Base-by-base conservation (phyloP, 2,113 vertebrate genomes). In the Formicarius rufipectus region DNA sequence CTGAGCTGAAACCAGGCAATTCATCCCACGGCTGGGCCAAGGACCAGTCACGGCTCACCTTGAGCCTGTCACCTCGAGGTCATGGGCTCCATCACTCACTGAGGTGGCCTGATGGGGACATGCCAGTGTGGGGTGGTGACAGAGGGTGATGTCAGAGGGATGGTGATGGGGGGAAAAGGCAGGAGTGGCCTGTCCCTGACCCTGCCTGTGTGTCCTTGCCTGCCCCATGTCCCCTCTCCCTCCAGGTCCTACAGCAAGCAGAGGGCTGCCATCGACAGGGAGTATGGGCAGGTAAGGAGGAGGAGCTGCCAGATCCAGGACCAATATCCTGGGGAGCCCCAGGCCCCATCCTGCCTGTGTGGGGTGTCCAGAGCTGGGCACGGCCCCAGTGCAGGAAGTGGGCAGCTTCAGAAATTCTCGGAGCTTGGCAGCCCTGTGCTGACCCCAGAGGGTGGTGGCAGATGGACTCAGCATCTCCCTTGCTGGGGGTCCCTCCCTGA, bases 201-300 rank as follows among this genome's bases (percentile, higher is more conserved):
- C 4, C 24, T 12, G 53, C 42, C 20, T 28, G 3, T 24, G 28
- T 28, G n/a, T 39, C 30, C 66, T 73, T 8, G 30, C 23, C 63
- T 8, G 62, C 50, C 39, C 23, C 4, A 2, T 0, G 2, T 50
- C 37, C 59, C 27, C 6, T 82, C 83, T 96, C 87, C 84, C 67
- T 60, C 3, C 95, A 99, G 99, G 98, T 98, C 98, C 72, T 99
- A 99, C 98, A 98, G 98, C 97, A 99, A 99, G 94, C 99, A 99
- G 92, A 98, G 99, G 37, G 98, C 99, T 1, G 90, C 98, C 56
- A 98, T 99, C 85, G 99, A 99, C 96, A 98, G 98, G 84, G 99
- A 99, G 55, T 99, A 99, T 3, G 98, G 98, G 59, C 99, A 99
- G 99, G 99, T 99, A 97, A 97, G 98, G 44, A 33, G 30, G 10